phyloP scores from a whole-genome alignment of 2,113 vertebrate genomes.

The Pedionomus torquatus region DNA sequence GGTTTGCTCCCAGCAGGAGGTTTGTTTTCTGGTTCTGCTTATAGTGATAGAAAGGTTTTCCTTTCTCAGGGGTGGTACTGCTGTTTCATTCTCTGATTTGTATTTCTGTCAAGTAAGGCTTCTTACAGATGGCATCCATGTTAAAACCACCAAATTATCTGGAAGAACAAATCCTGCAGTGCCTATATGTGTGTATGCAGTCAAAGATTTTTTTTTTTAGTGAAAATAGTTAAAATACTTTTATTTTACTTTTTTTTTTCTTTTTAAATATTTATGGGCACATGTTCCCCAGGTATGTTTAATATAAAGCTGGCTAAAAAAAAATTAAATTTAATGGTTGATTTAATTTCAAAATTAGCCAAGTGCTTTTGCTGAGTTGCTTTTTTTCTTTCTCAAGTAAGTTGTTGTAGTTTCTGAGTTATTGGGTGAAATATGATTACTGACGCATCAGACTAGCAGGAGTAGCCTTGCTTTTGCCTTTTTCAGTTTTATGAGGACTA shows the following conservation, averaged over 20 bases:
- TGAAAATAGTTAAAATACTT: not conserved
- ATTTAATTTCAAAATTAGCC: not conserved
- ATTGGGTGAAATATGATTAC: not conserved
- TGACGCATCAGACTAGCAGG: not conserved
- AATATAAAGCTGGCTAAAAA: not conserved
- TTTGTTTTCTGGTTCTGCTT: not conserved
- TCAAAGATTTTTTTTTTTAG: not conserved
- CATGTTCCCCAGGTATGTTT: not conserved
- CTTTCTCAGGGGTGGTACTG: not conserved
- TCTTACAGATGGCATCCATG: not conserved
- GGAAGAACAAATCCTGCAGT: not conserved
- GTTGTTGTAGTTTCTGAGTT: not conserved
- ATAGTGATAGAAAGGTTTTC: not conserved
- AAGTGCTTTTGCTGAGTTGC: not conserved
- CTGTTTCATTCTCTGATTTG: not conserved
- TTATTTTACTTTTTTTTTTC: not conserved
- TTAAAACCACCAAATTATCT: not conserved
- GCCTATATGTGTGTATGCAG: not conserved
- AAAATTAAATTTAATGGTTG: not conserved
- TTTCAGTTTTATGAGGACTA: not conserved
- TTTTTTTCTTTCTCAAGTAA: not conserved
- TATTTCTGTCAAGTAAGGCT: not conserved
- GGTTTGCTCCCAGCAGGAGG: constrained; percentile 25
- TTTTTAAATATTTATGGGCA: not conserved
- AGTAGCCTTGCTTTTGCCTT: not conserved